A percentile compares a stretch with the other conserved stretches of the same genome.
Conservation (phyloP, 2,113 vertebrate genomes). For the Podarcis cretensis region DNA sequence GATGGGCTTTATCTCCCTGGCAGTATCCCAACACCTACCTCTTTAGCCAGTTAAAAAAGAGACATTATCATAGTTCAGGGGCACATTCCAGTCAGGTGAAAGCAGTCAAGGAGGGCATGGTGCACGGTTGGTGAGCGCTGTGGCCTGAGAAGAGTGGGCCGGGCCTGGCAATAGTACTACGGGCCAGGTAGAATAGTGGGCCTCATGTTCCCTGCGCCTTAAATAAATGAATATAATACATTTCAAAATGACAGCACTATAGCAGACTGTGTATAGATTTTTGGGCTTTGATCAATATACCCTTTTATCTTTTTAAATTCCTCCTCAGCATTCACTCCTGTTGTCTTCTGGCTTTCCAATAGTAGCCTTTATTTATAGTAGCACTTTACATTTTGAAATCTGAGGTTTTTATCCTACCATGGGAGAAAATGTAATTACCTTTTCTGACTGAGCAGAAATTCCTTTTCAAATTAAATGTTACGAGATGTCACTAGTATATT, state of each 20-base stretch:
- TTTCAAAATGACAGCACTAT: not conserved
- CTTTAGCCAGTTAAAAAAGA: too few relatives aligned
- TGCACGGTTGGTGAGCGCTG: too few relatives aligned
- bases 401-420: not conserved
- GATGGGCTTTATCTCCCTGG: too few relatives aligned
- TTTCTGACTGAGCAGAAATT: not conserved
- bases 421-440: slow-evolving; percentile 5
- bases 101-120: too few relatives aligned
- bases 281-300: not conserved
- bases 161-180: too few relatives aligned
- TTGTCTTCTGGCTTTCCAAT: not conserved
- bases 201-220: too few relatives aligned
- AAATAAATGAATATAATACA: not conserved
- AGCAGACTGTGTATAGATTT: not conserved
- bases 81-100: too few relatives aligned
- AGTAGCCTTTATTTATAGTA: not conserved
- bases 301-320: not conserved
- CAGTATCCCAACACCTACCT: too few relatives aligned
- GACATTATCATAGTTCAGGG: too few relatives aligned
- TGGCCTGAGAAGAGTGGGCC: too few relatives aligned
- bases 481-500: not conserved
- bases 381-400: not conserved
- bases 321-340: too few relatives aligned
- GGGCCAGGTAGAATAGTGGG: too few relatives aligned
- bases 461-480: not conserved